A percentile compares a stretch with the other conserved stretches of the same genome.
phyloP scores from a whole-genome alignment of 2,113 vertebrate species.

The Xiphophorus hellerii region DNA sequence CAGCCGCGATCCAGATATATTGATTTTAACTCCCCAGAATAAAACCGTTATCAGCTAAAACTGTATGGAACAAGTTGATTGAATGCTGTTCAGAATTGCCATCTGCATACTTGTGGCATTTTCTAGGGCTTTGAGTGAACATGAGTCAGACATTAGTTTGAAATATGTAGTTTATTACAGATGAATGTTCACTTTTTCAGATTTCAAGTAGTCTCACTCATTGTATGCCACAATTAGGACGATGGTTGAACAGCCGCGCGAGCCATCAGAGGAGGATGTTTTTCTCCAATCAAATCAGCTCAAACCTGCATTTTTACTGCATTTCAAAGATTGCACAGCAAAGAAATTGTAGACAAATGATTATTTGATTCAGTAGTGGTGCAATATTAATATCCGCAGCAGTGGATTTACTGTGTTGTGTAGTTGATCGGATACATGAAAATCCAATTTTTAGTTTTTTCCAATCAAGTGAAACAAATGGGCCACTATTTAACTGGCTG shows the following conservation, averaged over 20 bases:
- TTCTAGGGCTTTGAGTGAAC: neutral
- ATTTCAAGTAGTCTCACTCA: conserved; percentile 2
- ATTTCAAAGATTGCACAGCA: too few relatives aligned
- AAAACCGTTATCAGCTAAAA: neutral
- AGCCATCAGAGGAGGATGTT: neutral
- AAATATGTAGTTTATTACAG: neutral
- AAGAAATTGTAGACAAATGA: too few relatives aligned
- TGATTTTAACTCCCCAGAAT: neutral
- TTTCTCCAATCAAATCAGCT: neutral
- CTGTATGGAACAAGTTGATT: neutral
- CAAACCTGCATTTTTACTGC: neutral
- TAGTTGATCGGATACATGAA: too few relatives aligned
- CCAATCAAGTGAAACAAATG: too few relatives aligned
- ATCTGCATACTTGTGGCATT: neutral
- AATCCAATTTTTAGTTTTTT: too few relatives aligned
- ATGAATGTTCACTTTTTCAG: neutral
- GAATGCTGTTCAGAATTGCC: neutral
- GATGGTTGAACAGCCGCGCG: neutral
- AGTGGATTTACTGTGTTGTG: too few relatives aligned
- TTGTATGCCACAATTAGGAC: neutral
- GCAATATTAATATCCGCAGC: too few relatives aligned
- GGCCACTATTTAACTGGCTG: too few relatives aligned
- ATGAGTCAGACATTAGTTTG: neutral
- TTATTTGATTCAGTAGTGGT: too few relatives aligned
- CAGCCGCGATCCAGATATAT: neutral